Conservation (phyloP, 2,797 vertebrate genomes). For the Trachurus trachurus region DNA sequence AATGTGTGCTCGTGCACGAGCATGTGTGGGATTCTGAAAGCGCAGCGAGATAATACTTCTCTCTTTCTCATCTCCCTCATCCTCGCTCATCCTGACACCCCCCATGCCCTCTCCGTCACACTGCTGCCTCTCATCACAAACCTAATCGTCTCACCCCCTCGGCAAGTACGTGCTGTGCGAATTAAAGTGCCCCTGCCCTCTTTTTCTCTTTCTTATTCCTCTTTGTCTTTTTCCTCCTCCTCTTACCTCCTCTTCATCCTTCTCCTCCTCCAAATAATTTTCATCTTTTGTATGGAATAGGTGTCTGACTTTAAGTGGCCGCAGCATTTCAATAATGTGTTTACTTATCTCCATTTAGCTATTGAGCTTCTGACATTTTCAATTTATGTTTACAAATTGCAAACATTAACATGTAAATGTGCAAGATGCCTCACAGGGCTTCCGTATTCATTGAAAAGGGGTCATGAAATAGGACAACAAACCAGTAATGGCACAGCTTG, state of each 20-base stretch:
- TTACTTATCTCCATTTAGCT: constrained; percentile 86
- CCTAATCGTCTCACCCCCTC: constrained; percentile 87
- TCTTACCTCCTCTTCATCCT: constrained; percentile 52
- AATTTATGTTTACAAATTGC: constrained; percentile 87
- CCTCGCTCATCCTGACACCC: constrained; percentile 84
- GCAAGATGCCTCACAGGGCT: constrained; percentile 78
- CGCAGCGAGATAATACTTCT: constrained; percentile 78
- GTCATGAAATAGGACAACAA: constrained; percentile 76
- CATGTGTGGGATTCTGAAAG: constrained; percentile 64
- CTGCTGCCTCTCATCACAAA: constrained; percentile 87
- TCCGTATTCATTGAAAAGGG: constrained; percentile 75
- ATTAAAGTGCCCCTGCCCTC: constrained; percentile 84
- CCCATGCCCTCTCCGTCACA: constrained; percentile 85
- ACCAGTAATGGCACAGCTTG: constrained; percentile 75
- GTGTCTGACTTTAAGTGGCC: constrained; percentile 81
- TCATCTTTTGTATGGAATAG: constrained; percentile 67
- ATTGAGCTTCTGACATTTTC: constrained; percentile 87
- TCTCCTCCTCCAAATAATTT: constrained; percentile 64
- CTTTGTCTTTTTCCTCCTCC: constrained; percentile 73
- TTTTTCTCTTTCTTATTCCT: constrained; percentile 74
- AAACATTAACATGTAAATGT: constrained; percentile 85
- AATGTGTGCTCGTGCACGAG: constrained; percentile 32
- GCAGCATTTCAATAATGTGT: constrained; percentile 79
- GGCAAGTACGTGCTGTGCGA: constrained; percentile 85
- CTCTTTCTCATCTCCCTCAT: constrained; percentile 83